Percentiles rank a stretch among this genome's conserved stretches.
Evolutionary conservation across 2,888 invertebrate species (phyloP).

Genomic region (Nezara viridula): DNA sequence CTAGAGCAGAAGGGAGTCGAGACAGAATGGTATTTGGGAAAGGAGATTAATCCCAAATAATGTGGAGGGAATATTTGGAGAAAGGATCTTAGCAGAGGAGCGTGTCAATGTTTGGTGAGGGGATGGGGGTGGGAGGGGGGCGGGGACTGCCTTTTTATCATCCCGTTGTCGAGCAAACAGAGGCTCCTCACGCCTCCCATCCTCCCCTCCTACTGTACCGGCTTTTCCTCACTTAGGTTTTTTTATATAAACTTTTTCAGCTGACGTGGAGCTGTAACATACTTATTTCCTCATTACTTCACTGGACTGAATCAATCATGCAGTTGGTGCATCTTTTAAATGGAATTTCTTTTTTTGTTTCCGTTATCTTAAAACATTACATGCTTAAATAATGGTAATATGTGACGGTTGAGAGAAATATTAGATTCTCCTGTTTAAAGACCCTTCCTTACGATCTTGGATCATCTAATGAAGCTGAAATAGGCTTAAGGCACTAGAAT

Average conservation of each 20-base stretch:
- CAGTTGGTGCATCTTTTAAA: not conserved
- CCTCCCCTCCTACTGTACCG: not conserved
- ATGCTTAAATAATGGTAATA: too few relatives aligned
- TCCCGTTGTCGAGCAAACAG: not conserved
- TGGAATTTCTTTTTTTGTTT: not conserved
- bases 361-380: too few relatives aligned
- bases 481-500: too few relatives aligned
- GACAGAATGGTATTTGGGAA: conserved; percentile 11
- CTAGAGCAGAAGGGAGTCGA: not conserved
- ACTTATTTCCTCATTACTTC: not conserved
- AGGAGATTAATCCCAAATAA: conserved; percentile 34
- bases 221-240: not conserved
- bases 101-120: conserved; percentile 18
- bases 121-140: not conserved
- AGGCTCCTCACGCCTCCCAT: not conserved
- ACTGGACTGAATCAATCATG: not conserved
- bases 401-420: too few relatives aligned
- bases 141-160: conserved; percentile 1
- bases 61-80: conserved; percentile 6
- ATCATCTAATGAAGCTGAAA: too few relatives aligned
- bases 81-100: conserved; percentile 8
- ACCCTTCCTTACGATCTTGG: too few relatives aligned
- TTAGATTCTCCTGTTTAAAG: too few relatives aligned
- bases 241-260: not conserved
- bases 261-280: not conserved